Conservation (phyloP, 2,888 invertebrate genomes). For the Neoaliturus tenellus region DNA sequence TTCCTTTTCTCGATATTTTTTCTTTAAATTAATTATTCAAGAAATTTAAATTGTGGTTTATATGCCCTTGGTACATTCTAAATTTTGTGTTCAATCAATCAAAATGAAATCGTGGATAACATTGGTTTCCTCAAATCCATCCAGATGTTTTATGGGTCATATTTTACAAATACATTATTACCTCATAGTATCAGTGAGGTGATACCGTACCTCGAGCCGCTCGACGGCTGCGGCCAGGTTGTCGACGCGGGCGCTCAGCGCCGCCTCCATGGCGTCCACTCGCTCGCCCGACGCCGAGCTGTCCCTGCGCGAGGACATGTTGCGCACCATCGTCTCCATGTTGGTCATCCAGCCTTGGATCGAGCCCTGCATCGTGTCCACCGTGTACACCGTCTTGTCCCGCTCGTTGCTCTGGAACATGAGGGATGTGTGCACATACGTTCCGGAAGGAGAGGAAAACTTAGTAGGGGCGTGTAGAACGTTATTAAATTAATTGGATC, state of each 20-base stretch:
- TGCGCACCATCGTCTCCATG: constrained; percentile 72
- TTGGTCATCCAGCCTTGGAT: constrained; percentile 72
- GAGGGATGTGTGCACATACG: too few relatives aligned
- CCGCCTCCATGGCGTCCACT: constrained; percentile 61
- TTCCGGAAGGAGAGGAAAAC: neutral
- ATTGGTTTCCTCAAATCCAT: too few relatives aligned
- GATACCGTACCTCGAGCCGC: constrained; percentile 58
- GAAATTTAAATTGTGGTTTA: too few relatives aligned
- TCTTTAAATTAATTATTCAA: too few relatives aligned
- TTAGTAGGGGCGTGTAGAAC: too few relatives aligned
- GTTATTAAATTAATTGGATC: too few relatives aligned
- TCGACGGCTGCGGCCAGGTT: constrained; percentile 59
- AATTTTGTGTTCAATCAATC: too few relatives aligned
- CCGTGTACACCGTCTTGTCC: constrained; percentile 62
- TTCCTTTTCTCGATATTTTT: too few relatives aligned
- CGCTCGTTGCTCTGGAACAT: constrained; percentile 62
- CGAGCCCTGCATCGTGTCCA: constrained; percentile 67
- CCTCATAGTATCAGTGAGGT: neutral
- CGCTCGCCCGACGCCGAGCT: constrained; percentile 41
- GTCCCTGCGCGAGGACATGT: constrained; percentile 55
- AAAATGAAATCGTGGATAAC: too few relatives aligned
- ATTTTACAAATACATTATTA: neutral
- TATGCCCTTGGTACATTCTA: too few relatives aligned
- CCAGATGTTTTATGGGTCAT: constrained; percentile 69
- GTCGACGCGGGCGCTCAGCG: constrained; percentile 61